Evolutionary conservation across 2,888 invertebrate genomes (phyloP).

Genomic region (Sepioteuthis lessoniana): DNA sequence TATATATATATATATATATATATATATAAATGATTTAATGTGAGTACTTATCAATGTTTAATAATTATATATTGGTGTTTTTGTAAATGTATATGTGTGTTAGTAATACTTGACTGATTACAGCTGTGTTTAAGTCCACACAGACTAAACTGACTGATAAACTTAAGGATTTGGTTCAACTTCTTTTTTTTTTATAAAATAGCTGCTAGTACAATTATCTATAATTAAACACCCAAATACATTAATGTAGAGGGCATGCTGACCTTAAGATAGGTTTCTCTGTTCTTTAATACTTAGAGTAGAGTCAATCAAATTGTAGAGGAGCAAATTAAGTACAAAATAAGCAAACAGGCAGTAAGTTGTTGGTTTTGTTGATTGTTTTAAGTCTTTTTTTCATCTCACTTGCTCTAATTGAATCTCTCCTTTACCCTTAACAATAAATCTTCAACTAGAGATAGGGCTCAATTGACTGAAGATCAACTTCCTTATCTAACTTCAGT

Average conservation of each 20-base stretch:
- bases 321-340: too few species aligned
- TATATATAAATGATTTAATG: not conserved
- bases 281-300: not conserved
- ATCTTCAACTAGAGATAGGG: too few species aligned
- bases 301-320: not conserved
- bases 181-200: not conserved
- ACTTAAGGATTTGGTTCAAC: not conserved
- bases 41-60: not conserved
- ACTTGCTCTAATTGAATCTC: not conserved
- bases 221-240: not conserved
- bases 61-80: not conserved
- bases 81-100: not conserved
- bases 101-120: not conserved
- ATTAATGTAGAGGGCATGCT: not conserved
- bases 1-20: too few species aligned
- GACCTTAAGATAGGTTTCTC: not conserved
- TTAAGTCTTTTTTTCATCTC: not conserved
- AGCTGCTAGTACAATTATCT: slow-evolving; percentile 33
- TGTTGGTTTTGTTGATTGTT: not conserved
- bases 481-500: not conserved
- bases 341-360: too few species aligned
- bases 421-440: not conserved
- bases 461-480: not conserved
- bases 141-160: not conserved
- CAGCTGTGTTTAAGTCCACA: not conserved